Conservation (phyloP, 2,797 vertebrate species). For the Prunella strophiata region DNA sequence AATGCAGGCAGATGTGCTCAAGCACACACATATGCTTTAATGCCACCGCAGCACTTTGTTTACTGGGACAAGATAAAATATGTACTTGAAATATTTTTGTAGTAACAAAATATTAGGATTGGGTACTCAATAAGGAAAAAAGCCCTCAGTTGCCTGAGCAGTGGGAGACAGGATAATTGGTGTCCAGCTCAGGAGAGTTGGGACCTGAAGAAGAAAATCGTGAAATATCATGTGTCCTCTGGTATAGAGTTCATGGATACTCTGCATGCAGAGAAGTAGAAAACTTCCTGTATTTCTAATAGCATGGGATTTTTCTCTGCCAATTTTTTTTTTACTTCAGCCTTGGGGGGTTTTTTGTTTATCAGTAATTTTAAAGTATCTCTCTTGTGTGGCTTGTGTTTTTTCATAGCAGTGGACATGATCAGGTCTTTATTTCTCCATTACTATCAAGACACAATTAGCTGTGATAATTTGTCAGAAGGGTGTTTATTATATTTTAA, state of each 20-base stretch:
- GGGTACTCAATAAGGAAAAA: not conserved
- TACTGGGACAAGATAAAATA: not conserved
- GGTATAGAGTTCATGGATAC: not conserved
- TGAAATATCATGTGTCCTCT: not conserved
- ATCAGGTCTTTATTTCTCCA: not conserved
- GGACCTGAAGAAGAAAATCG: not conserved
- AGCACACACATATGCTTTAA: not conserved
- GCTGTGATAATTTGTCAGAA: not conserved
- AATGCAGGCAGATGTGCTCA: not conserved
- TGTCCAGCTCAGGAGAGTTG: not conserved
- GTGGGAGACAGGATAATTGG: not conserved
- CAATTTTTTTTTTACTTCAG: not conserved
- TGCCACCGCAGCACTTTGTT: not conserved
- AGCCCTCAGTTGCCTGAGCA: not conserved
- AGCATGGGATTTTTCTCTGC: rapidly evolving
- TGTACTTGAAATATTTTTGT: not conserved
- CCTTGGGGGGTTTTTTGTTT: not conserved
- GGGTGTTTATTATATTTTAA: not conserved
- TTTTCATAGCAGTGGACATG: not conserved
- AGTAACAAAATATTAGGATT: not conserved
- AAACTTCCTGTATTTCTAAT: not conserved
- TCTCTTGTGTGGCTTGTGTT: not conserved
- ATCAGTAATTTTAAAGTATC: not conserved
- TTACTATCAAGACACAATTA: not conserved
- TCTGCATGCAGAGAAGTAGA: not conserved